A percentile compares a stretch with the other conserved stretches of the same genome.
Evolutionary conservation across 2,888 invertebrate genomes (phyloP).

Genomic region (Dione vanillae): DNA sequence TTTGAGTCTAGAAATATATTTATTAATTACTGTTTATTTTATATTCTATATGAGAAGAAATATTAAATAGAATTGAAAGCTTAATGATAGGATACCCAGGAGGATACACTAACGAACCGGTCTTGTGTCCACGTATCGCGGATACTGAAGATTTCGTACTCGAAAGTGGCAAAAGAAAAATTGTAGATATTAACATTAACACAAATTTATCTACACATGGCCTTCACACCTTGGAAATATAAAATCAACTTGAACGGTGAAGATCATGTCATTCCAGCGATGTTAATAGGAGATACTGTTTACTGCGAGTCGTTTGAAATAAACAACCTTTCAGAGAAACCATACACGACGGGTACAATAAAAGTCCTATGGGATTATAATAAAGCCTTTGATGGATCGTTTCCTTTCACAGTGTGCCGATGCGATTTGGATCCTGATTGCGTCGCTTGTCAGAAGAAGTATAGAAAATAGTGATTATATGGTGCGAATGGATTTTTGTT

Average conservation of each 20-base stretch:
- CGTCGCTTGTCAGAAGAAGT: conserved; percentile 52
- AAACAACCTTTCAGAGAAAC: conserved; percentile 58
- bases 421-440: conserved; percentile 66
- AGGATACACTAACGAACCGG: conserved; percentile 57
- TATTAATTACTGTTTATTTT: no score
- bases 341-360: conserved; percentile 59
- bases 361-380: conserved; percentile 67
- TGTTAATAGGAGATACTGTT: conserved; percentile 62
- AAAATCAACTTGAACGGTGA: conserved; percentile 55
- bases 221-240: conserved; percentile 74
- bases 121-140: conserved; percentile 67
- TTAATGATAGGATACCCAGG: no score
- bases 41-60: no score
- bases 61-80: no score
- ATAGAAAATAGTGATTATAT: conserved; percentile 27
- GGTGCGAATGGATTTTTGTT: background rate
- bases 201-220: conserved; percentile 73
- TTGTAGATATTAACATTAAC: conserved; percentile 65
- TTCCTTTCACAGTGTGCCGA: conserved; percentile 63
- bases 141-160: conserved; percentile 55
- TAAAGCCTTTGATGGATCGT: conserved; percentile 66
- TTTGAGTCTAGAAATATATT: no score
- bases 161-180: conserved; percentile 61
- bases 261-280: conserved; percentile 56
- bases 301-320: conserved; percentile 62